Percentiles rank a stretch among this genome's conserved stretches.
These are phyloP conservation scores for Apeltes quadracus DNA, from an alignment of 2,113 vertebrate species.

Conservation along the genomic window DNA sequence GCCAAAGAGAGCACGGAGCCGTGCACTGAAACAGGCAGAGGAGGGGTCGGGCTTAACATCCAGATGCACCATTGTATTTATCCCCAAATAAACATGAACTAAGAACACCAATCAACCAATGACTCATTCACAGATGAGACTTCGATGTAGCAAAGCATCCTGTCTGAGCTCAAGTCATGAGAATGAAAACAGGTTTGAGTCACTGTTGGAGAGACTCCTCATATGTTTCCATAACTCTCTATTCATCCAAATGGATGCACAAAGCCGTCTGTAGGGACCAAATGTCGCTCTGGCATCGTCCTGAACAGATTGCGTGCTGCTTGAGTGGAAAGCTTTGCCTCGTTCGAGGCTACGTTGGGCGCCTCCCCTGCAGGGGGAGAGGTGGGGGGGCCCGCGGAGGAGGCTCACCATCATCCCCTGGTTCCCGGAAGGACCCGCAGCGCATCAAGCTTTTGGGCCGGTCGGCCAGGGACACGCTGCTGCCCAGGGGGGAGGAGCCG, in stretches of 20 bases:
- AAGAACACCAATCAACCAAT: too few species aligned
- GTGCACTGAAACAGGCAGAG: slow-evolving; percentile 84
- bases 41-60: slow-evolving; percentile 4
- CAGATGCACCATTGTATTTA: not conserved
- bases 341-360: slow-evolving; percentile 12
- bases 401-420: slow-evolving; percentile 90
- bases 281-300: slow-evolving; percentile 15
- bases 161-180: not conserved
- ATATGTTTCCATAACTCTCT: too few species aligned
- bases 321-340: slow-evolving; percentile 34
- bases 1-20: slow-evolving; percentile 96
- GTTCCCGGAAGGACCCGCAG: slow-evolving; percentile 96
- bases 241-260: not conserved
- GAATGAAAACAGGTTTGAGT: not conserved
- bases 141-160: too few species aligned
- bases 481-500: slow-evolving; percentile 90
- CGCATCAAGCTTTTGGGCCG: slow-evolving; percentile 95
- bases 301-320: slow-evolving; percentile 4
- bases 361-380: slow-evolving; percentile 15
- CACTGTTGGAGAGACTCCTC: not conserved
- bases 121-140: too few species aligned
- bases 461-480: slow-evolving; percentile 94
- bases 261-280: slow-evolving; percentile 3
- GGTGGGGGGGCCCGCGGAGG: not conserved
- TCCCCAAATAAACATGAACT: too few species aligned